Base-by-base conservation (phyloP, 2,797 vertebrate species). In the Thunnus albacares region DNA sequence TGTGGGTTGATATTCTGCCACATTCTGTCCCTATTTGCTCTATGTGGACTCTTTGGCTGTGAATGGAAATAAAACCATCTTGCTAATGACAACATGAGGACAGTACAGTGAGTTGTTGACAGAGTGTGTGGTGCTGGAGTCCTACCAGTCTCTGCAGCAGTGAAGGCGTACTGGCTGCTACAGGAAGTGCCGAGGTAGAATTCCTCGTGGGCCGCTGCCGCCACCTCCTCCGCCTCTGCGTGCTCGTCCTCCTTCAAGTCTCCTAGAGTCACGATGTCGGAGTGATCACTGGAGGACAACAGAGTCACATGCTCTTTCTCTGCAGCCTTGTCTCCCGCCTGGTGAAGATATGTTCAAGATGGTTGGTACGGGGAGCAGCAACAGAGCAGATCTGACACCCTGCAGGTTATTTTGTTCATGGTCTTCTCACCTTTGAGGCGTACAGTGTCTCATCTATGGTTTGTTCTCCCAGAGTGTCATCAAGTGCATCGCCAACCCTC, bases 121-220 rank as follows among this genome's bases (percentile, higher is more conserved):
- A 17, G 22, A 63, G 45, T 61, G 33, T 45, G 68, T 55, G 28
- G 51, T 6, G 45, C 2, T 61, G 78, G 11, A 1, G 17, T 38
- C 86, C 61, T 93, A 96, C 95, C 93, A 1, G 95, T 91, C 88
- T 99, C 97, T 52, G 95, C 87, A 51, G 96, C 94, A n/a, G 95
- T 96, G 90, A 99, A 99, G 0, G 97, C 88, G 38, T 99, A 99
- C 55, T 98, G 98, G 92, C 98, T 99, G 92, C 98, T 99, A 51
- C 96, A 97, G 28, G 98, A 98, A 38, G 95, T 97, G n/a, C 98
- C 97, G 67, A 99, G 93, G 91, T 97, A 96, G 70, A 96, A 93
- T 78, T 96, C 96, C 63, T 95, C 95, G 0, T 70, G 90, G 77
- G 18, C 78, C 0, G 11, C 92, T 3, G 80, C 80, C 28, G 4